Evolutionary conservation across 2,113 vertebrate genomes (phyloP).

Genomic region (Callorhinus ursinus): DNA sequence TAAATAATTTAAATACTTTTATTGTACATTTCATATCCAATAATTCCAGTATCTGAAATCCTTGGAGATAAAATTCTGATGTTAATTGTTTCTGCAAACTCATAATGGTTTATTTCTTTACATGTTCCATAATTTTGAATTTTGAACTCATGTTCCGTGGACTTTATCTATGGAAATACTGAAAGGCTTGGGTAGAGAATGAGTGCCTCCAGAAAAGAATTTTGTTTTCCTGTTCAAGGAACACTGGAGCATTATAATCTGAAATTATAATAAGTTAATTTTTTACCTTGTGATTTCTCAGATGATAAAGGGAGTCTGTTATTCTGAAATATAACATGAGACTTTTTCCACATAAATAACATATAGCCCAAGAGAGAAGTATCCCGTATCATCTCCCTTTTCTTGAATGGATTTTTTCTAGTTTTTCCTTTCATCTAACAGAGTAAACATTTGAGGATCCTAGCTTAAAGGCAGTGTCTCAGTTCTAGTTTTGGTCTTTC

Average conservation of each 20-base stretch:
- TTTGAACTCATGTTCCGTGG: background rate
- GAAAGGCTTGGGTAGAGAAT: background rate
- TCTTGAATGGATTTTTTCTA: background rate
- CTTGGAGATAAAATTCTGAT: background rate
- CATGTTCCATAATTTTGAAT: background rate
- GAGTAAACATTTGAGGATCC: background rate
- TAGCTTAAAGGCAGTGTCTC: background rate
- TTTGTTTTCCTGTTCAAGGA: background rate
- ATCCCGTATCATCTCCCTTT: background rate
- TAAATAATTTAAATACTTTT: background rate
- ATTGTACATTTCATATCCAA: background rate
- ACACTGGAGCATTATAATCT: background rate
- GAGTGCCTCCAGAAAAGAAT: background rate
- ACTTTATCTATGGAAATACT: background rate
- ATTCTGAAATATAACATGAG: background rate
- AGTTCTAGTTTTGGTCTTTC: background rate
- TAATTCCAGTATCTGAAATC: slow-evolving; percentile 4
- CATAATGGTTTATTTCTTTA: background rate
- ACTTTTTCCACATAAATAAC: background rate
- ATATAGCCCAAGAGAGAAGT: background rate
- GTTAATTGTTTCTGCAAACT: background rate
- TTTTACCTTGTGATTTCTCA: background rate
- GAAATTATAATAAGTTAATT: background rate
- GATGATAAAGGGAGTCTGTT: background rate
- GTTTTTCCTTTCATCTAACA: background rate